A percentile compares a stretch with the other conserved stretches of the same genome.
These are phyloP conservation scores for Folsomia candida DNA, from an alignment of 2,888 invertebrate species.

Conservation along the genomic window DNA sequence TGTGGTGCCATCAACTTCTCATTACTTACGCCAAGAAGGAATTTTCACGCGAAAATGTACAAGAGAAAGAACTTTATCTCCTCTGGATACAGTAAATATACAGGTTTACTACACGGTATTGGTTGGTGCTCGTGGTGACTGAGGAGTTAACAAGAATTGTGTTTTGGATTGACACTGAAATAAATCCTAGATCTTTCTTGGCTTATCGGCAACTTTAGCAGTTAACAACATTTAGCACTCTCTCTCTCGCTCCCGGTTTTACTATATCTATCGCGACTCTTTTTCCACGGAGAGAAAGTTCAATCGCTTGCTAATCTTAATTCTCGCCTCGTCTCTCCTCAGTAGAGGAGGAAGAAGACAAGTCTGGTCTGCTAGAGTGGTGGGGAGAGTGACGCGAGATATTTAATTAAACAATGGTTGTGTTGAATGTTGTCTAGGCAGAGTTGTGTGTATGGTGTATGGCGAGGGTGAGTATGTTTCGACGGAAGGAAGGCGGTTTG, in stretches of 20 bases:
- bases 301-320: background rate
- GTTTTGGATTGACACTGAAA: background rate
- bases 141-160: background rate
- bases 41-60: no score
- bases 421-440: no score
- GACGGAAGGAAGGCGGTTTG: background rate
- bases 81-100: no score
- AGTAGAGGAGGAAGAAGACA: background rate
- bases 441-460: background rate
- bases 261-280: background rate
- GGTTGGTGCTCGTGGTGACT: background rate
- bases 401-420: background rate
- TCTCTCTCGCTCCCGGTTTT: background rate
- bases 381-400: background rate
- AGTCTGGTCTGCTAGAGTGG: background rate
- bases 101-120: background rate
- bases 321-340: background rate
- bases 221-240: background rate
- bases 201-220: background rate
- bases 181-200: background rate
- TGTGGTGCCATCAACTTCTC: slow-evolving; percentile 1
- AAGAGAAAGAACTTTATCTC: no score
- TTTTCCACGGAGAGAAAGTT: background rate
- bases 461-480: background rate
- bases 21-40: background rate